These are phyloP conservation scores for human (Homo sapiens) DNA, from an alignment of 2,113 vertebrate species.

Conservation along the genomic window GRCh38 chr3:115863001-115863500, in stretches of 20 bases:
- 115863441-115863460: background rate
- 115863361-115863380: background rate
- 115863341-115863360: background rate
- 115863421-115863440: rapidly evolving
- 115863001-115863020: constrained; percentile 86
- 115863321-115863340: constrained; percentile 36
- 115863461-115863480: background rate
- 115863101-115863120: constrained; percentile 86
- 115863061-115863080: constrained; percentile 86
- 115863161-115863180: constrained; percentile 74
- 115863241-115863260: constrained; percentile 58
- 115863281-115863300: background rate
- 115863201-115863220: constrained; percentile 71
- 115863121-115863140: constrained; percentile 80
- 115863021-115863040: constrained; percentile 87
- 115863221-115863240: constrained; percentile 51
- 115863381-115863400: background rate
- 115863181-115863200: constrained; percentile 72
- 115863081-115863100: constrained; percentile 83
- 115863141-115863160: constrained; percentile 88
- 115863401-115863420: background rate
- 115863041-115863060: constrained; percentile 86
- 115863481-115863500: background rate
- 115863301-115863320: rapidly evolving
- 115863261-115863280: background rate